Base-by-base conservation (phyloP, 2,888 invertebrate species). In the Apoda limacodes region DNA sequence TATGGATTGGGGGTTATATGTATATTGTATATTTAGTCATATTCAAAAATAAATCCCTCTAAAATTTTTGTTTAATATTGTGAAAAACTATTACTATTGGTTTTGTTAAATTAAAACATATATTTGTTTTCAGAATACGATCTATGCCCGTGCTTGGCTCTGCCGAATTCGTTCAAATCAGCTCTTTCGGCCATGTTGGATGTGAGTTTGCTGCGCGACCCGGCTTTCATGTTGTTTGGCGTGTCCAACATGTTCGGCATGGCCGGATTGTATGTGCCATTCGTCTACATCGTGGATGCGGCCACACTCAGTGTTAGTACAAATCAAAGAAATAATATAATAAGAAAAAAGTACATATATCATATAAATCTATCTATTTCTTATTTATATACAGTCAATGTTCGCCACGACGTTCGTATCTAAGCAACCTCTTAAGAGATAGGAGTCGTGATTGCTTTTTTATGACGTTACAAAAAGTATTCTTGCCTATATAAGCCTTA, bases 201-300 rank as follows among this genome's bases (percentile, higher is more conserved):
- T 71, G 84, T 95, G 50, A 90, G 91, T 30, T 74, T 98, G 30
- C 82, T 98, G 33, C 90, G 88, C 43, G 90, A 97, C 76, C 92
- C 93, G 3, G 92, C 93, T 34, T 94, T 98, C 71, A 88, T 95
- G 82, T 78, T 96, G 30, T 93, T 97, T 55, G 94, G 93, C 37
- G 85, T 97, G 30, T 95, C 95, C 42, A 98, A 97, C 68, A 83
- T 98, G 34, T 94, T 98, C 64, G 98, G 98, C 50, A 97, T 98
- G 92, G 92, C 97, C 30, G 98, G 98, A 43, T 87, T 98, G 32
- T 97, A 97, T 69, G 93, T 98, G 45, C 98, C 98, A 21, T 98
- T 96, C 68, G 93, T 96, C 27, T 98, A 94, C 62, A 84, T 98
- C 32, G 93, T 95, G 13, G 92, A 95, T 50, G 89, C 90, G 30